Percentiles rank a stretch among this genome's conserved stretches.
These are phyloP conservation scores for Resseliella maxima DNA, from an alignment of 2,888 invertebrate genomes.

Conservation along the genomic window DNA sequence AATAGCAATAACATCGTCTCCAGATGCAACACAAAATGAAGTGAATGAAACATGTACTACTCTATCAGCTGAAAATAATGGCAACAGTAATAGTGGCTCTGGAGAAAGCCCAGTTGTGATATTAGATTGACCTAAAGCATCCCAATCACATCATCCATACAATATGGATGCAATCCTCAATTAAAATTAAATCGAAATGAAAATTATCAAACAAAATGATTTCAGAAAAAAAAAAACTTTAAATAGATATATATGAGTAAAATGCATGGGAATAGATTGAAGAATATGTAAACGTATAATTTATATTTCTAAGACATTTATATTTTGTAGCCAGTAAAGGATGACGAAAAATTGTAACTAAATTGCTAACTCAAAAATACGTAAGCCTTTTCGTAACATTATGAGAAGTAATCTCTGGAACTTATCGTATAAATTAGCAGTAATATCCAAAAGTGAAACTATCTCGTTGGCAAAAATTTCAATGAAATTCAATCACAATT, in stretches of 20 bases:
- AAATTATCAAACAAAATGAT: slow-evolving; percentile 20
- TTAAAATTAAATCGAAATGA: slow-evolving; percentile 63
- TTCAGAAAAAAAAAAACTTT: not conserved
- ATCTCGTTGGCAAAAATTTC: not conserved
- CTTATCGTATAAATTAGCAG: slow-evolving; percentile 22
- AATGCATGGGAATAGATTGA: slow-evolving; percentile 28
- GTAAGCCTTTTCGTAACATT: slow-evolving; percentile 26
- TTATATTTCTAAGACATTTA: slow-evolving; percentile 45
- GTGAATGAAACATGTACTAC: slow-evolving; percentile 17
- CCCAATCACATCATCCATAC: slow-evolving; percentile 69
- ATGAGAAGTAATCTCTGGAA: slow-evolving; percentile 6
- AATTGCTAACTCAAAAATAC: slow-evolving; percentile 33
- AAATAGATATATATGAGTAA: slow-evolving; percentile 26
- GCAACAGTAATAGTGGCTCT: slow-evolving; percentile 61
- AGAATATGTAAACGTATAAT: slow-evolving; percentile 31
- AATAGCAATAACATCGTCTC: not conserved
- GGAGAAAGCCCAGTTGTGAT: slow-evolving; percentile 77
- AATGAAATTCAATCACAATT: not conserved
- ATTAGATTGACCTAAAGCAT: slow-evolving; percentile 75
- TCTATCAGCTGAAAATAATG: slow-evolving; percentile 58
- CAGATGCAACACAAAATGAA: not conserved
- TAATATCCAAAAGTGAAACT: slow-evolving; percentile 11
- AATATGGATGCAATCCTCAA: slow-evolving; percentile 76
- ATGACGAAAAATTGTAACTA: slow-evolving; percentile 5
- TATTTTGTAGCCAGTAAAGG: slow-evolving; percentile 51